Conservation (phyloP, 2,113 vertebrate genomes). For the Oreotragus oreotragus region DNA sequence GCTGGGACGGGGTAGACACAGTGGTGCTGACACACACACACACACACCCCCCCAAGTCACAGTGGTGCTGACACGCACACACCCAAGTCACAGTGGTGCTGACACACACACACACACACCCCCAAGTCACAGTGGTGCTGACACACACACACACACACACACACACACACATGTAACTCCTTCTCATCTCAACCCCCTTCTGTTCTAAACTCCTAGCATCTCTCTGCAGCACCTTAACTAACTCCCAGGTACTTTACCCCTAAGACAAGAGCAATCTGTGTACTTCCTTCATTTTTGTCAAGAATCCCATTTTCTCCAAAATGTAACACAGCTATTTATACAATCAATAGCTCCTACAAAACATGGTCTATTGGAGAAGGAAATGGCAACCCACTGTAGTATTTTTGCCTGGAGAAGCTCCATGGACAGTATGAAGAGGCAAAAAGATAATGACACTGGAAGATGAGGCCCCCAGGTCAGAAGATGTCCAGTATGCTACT, state of each 20-base stretch:
- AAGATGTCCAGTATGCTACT: neutral
- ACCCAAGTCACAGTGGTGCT: too few relatives aligned
- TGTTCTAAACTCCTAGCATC: neutral
- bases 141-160: neutral
- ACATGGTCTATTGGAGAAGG: neutral
- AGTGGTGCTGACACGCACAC: too few relatives aligned
- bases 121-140: accelerated
- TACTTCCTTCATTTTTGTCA: neutral
- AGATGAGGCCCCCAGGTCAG: neutral
- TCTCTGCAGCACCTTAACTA: neutral
- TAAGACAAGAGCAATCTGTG: neutral
- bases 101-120: neutral
- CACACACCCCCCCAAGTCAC: too few relatives aligned
- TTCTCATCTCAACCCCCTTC: neutral
- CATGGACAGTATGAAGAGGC: neutral
- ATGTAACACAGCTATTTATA: neutral
- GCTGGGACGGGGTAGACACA: accelerated
- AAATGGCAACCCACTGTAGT: neutral
- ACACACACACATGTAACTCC: too few relatives aligned
- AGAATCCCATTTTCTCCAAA: neutral
- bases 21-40: neutral
- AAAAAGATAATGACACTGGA: neutral
- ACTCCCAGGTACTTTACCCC: neutral
- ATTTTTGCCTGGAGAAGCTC: neutral
- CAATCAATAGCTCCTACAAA: neutral